Evolutionary conservation across 2,888 invertebrate genomes (phyloP), one percentile per base, ranked within the genome.

Genomic region (Steromphala cineraria): DNA sequence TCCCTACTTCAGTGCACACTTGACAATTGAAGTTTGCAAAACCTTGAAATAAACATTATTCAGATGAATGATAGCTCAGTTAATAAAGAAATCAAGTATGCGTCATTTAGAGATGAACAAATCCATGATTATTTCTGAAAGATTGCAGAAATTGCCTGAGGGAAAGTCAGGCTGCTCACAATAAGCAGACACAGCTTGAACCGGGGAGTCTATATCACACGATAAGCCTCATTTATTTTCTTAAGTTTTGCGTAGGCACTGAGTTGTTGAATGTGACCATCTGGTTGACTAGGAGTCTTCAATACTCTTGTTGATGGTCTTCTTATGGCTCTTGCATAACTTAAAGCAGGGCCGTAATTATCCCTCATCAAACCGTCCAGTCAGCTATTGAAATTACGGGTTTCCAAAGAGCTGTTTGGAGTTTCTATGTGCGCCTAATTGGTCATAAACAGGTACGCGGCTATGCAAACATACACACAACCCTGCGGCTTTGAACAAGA

Each of bases 391-490:
- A 71, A 71, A 71, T 71, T 71, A 71, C 40, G 19, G 71, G 71
- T 71, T 71, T 36, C 36, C 71, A 71, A 71, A 71, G 71, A 19
- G n/a, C 40, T 31, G 36, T 36, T 71, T 71, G 36, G 36, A 36
- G 71, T 36, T 28, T 62, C 62, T 62, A 62, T 62, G 62, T 62
- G 28, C 15, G 28, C 24, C 15, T 62, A 62, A 62, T 62, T 62
- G 62, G 62, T 28, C 62, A 28, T 62, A 62, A 62, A 62, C 28
- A 62, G 62, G 28, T 62, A 62, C 24, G 24, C 15, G 24, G 13
- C 62, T 62, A 62, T 62, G 28, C 62, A 62, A 62, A 62, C 62
- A 62, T 28, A 24, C 62, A 62, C 62, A 62, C 62, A 62, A 62
- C 28, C 28, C 24, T 17, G 13, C 28, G 3, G 62, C 62, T 62